These are phyloP conservation scores for Macropodus opercularis DNA, from an alignment of 2,797 vertebrate species.

Conservation along the genomic window DNA sequence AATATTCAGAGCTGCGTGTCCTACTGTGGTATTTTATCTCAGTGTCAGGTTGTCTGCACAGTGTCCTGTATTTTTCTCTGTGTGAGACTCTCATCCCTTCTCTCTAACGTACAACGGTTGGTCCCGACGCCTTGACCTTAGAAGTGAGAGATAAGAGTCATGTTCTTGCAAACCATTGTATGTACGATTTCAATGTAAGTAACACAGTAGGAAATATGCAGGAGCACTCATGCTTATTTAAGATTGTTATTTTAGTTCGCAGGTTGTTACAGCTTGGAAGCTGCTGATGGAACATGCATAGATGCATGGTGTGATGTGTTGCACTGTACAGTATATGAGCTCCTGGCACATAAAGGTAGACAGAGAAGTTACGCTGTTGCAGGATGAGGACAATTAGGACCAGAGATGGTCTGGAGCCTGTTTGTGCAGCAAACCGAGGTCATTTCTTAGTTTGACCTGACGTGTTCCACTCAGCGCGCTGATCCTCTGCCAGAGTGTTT, in stretches of 20 bases:
- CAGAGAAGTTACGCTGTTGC: slow-evolving; percentile 3
- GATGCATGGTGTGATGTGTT: neutral
- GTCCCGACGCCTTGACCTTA: slow-evolving; percentile 44
- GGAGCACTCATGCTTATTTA: too few species aligned
- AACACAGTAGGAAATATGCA: too few species aligned
- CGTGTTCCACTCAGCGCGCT: slow-evolving; percentile 42
- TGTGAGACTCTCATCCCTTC: slow-evolving; percentile 14
- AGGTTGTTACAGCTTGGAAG: too few species aligned
- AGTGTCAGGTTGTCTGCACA: slow-evolving; percentile 2
- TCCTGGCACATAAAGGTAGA: neutral
- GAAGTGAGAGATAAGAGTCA: slow-evolving; percentile 26
- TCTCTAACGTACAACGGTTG: slow-evolving; percentile 24
- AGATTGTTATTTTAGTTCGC: too few species aligned
- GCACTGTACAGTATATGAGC: neutral
- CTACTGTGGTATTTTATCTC: neutral
- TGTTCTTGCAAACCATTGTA: too few species aligned
- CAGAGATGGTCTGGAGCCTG: slow-evolving; percentile 25
- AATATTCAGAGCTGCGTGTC: neutral
- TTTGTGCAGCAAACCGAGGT: slow-evolving; percentile 7
- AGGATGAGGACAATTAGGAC: slow-evolving; percentile 36
- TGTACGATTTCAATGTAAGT: too few species aligned
- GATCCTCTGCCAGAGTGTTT: slow-evolving; percentile 54
- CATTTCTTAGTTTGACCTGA: slow-evolving; percentile 36
- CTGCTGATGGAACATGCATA: too few species aligned
- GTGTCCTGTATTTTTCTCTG: slow-evolving; percentile 12